phyloP scores from a whole-genome alignment of 2,113 vertebrate species.

The Halcyon malimbica region DNA sequence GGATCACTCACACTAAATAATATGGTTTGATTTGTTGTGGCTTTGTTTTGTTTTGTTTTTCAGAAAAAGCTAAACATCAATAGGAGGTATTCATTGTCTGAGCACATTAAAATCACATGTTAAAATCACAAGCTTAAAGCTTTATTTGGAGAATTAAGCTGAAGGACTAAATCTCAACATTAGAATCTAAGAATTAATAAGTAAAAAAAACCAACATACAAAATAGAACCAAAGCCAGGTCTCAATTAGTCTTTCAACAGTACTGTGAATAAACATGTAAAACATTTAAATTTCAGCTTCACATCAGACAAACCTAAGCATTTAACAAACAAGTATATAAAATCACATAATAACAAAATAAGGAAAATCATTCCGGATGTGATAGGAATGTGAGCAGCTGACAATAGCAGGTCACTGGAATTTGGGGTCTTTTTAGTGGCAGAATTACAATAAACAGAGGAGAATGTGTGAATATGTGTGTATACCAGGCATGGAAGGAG shows the following conservation, averaged over 20 bases:
- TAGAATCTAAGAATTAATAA: neutral
- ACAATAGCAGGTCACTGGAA: rapidly evolving
- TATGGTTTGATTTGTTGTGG: rapidly evolving
- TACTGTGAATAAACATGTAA: neutral
- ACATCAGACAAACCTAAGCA: rapidly evolving
- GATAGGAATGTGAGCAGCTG: neutral
- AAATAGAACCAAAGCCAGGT: neutral
- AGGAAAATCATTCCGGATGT: neutral
- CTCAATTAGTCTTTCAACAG: neutral
- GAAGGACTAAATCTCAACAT: neutral
- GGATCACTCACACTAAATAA: neutral
- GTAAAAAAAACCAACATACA: neutral
- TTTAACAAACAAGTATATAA: neutral
- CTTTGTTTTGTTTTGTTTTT: neutral
- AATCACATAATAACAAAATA: neutral
- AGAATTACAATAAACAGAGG: neutral
- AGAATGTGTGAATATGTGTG: no score
- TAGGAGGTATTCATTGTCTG: neutral
- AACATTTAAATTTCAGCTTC: neutral
- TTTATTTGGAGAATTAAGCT: neutral
- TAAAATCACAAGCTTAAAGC: neutral
- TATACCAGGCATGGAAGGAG: neutral
- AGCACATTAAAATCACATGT: neutral
- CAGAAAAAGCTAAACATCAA: neutral
- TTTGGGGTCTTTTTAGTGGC: rapidly evolving